Base-by-base conservation (phyloP, 2,888 invertebrate genomes). In the Laothoe populi region DNA sequence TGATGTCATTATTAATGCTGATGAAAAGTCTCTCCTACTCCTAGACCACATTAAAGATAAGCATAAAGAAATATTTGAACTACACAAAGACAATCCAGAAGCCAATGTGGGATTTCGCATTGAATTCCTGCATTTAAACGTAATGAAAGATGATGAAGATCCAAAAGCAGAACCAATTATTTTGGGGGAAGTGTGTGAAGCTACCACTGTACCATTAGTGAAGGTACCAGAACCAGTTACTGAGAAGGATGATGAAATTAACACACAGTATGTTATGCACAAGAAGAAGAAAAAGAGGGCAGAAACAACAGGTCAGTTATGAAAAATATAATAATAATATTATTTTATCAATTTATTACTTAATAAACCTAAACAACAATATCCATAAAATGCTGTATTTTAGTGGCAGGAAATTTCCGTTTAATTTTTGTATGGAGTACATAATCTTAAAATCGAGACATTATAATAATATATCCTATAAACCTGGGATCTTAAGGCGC, bases 51-150 rank as follows among this genome's bases (percentile, higher is more conserved):
- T 92, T 48, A 78, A 81, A 67, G 46, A 53, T 0, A 64, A 63
- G 0, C 92, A 92, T 59, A 84, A 80, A 59, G 90, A 90, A 58
- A 80, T 92, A 1, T 82, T 84, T 31, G 84, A 88, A 0, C 74
- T 92, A 0, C 92, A 92, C 53, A 90, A 88, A 65, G 84, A 84
- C n/a, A 86, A 84, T 63, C 80, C 85, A 0, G 86, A 89, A 23
- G 80, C 84, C 5, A 79, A 82, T 0, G 84, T 90, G 0, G 89
- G 91, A 2, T 92, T 88, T 65, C 88, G 85, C 49, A 90, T 92
- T 35, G 91, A 91, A 66, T 91, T 91, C 65, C 74, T 92, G 4
- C 83, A 90, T 63, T 72, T 90, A 19, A 87, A 86, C 68, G 78
- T 83, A 61, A 66, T 86, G 65, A 88, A 88, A 66, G 86, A 84